Base-by-base conservation (phyloP, 2,113 vertebrate species). In the Xyrauchen texanus region DNA sequence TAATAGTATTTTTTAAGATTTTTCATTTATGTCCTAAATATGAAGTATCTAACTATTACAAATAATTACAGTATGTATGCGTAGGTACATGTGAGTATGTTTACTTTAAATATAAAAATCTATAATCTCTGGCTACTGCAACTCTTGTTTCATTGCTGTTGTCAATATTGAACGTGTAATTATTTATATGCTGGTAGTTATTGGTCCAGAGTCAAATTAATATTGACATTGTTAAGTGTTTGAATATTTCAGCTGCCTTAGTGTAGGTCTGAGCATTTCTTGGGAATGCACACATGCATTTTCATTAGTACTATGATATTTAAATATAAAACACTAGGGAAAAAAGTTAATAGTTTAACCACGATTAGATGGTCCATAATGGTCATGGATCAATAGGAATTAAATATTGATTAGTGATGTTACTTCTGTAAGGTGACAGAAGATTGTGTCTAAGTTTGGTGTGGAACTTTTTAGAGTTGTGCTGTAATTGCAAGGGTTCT, bases 381-480 rank as follows among this genome's bases (percentile, higher is more conserved):
- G 21, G 21, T 34, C 21, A 34, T 34, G 21, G 21, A 3, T 34
- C 21, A 34, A 1, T 34, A 34, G 21, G 21, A 34, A 34, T 34
- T 34, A 34, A 1, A 1, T 34, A 34, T 34, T 34, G 21, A 34
- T 34, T 34, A 34, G 21, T 34, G 21, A 34, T 34, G 21, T 34
- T 34, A 34, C 21, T 34, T 34, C 21, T 34, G 21, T 34, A 34
- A 34, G 21, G 21, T 34, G 21, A 34, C 21, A 34, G 21, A 34
- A 70, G 34, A 61, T 61, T n/a, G 13, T 52, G 45, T 49, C 11
- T 52, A 75, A 75, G 60, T 75, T 75, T 52, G 7, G 8, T 8
- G 11, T 4, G 16, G 5, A 75, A 63, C 44, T 63, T 76, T 34
- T 53, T 6, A 73, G n/a, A 46, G 70, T 49, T 44, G 34, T 65